Evolutionary conservation across 2,888 invertebrate genomes (phyloP), one percentile per base, ranked within the genome.

Genomic region (Heliconius hortense): DNA sequence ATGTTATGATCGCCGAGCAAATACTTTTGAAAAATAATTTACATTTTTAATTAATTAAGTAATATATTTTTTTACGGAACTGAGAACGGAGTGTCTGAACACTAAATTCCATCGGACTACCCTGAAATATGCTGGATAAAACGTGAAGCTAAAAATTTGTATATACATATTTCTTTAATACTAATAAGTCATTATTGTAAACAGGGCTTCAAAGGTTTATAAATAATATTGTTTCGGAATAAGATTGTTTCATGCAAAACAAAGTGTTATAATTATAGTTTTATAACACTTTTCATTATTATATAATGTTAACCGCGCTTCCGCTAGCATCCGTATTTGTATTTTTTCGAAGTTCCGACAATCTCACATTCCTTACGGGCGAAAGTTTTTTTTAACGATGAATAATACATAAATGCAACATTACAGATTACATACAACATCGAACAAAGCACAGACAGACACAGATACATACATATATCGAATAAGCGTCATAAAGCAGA

Each of bases 401-500:
- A 63, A 31, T 0, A 63, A 28, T n/a, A 63, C 7, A 31, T 69
- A 56, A 31, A 56, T 31, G 63, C 21, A 72, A 62, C 11, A 21
- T 48, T 39, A 73, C 53, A 68, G 28, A 28, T 31, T 35, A 73
- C 53, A 68, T 53, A 53, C 69, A 71, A 71, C 60, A 71, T 71
- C 24, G 39, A 59, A 48, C 24, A 35, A 60, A 73, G 74, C 76
- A 78, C 56, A 74, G 68, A 73, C 64, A 77, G 48, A 73, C 39
- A 76, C 56, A 72, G 68, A 71, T 59, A 77, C 28, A 67, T 28
- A 76, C 48, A 66, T 43, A 76, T 63, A 70, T 72, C 72, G 64
- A 63, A 75, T 35, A 78, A 78, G 77, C 76, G 59, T 76, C 74
- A 76, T 74, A 76, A 78, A 78, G 74, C 74, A 64, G 48, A 64